A percentile compares a stretch with the other conserved stretches of the same genome.
Evolutionary conservation across 1,140 invertebrate genomes (phyloP).

Genomic region (Bombus terrestris): DNA sequence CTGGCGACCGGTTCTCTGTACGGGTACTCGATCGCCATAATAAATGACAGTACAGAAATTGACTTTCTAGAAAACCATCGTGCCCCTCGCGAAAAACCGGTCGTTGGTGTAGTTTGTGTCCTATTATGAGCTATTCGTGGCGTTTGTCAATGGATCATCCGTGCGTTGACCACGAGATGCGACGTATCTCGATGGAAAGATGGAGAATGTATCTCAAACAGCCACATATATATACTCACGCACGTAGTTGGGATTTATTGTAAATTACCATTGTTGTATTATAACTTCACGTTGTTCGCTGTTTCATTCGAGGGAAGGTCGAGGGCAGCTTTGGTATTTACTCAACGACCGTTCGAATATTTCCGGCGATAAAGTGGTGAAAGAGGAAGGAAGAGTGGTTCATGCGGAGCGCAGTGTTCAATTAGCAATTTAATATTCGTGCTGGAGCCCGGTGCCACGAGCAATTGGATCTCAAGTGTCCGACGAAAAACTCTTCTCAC

Average conservation of each 20-base stretch:
- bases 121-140: conserved; percentile 11
- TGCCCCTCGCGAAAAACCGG: neutral
- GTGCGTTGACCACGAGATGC: conserved; percentile 17
- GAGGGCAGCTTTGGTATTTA: neutral
- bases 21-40: conserved; percentile 47
- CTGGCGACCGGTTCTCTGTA: conserved; percentile 60
- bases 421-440: conserved; percentile 39
- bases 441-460: neutral
- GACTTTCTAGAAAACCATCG: conserved; percentile 61
- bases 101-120: neutral
- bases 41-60: conserved; percentile 57
- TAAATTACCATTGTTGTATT: neutral
- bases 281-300: neutral
- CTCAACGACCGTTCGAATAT: neutral
- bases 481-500: conserved; percentile 39
- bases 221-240: neutral
- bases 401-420: neutral
- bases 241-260: neutral
- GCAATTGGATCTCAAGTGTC: conserved; percentile 13
- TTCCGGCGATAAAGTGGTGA: neutral
- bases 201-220: neutral
- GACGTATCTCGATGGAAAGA: neutral
- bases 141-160: conserved; percentile 29
- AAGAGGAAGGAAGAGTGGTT: neutral
- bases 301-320: neutral